Conservation (phyloP, 2,888 invertebrate species). For the Helobdella robusta region DNA sequence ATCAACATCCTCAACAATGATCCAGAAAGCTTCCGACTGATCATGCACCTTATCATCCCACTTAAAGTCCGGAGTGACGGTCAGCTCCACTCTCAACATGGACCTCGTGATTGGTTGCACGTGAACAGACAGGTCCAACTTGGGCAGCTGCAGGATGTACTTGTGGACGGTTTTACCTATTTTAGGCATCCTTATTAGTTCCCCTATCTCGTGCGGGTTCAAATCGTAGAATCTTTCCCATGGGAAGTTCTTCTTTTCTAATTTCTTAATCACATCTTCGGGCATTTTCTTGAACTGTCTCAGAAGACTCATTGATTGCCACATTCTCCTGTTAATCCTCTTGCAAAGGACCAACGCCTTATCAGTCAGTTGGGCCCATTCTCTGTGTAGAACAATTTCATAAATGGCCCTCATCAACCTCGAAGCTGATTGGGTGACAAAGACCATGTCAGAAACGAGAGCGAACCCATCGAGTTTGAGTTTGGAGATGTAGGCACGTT, state of each 20-base stretch:
- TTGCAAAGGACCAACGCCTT: constrained; percentile 90
- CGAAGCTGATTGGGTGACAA: constrained; percentile 91
- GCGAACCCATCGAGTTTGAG: constrained; percentile 95
- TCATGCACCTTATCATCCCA: constrained; percentile 91
- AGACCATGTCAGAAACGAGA: constrained; percentile 97
- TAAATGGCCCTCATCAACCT: constrained; percentile 88
- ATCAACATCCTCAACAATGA: constrained; percentile 58
- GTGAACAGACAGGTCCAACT: constrained; percentile 86
- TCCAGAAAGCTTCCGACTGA: constrained; percentile 59
- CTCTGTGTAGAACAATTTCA: constrained; percentile 80
- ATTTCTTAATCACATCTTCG: constrained; percentile 86
- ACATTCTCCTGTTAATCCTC: constrained; percentile 97
- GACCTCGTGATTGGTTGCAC: constrained; percentile 87
- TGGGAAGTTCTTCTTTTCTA: constrained; percentile 77
- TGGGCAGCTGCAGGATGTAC: constrained; percentile 83
- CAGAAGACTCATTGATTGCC: constrained; percentile 98
- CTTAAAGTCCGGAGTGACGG: constrained; percentile 94
- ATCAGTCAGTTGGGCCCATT: constrained; percentile 95
- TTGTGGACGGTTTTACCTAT: constrained; percentile 88
- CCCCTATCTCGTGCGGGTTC: constrained; percentile 92
- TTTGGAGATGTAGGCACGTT: constrained; percentile 96
- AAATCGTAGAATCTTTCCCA: constrained; percentile 76
- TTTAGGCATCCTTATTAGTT: constrained; percentile 79
- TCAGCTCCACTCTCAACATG: constrained; percentile 85
- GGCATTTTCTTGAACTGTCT: constrained; percentile 95